phyloP scores from a whole-genome alignment of 2,113 vertebrate species.

The Odontesthes bonariensis region DNA sequence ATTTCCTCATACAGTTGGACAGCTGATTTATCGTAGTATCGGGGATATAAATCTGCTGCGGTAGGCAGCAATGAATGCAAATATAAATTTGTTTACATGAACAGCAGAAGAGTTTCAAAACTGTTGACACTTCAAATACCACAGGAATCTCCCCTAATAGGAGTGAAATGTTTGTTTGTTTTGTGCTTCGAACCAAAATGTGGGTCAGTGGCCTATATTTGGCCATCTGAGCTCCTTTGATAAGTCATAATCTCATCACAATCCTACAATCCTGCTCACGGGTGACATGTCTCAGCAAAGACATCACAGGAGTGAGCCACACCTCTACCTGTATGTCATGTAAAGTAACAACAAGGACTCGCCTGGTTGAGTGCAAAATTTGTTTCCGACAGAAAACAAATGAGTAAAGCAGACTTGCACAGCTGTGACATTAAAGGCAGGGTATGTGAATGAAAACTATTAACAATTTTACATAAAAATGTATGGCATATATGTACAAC shows the following conservation, averaged over 20 bases:
- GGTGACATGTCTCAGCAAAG: slow-evolving; percentile 10
- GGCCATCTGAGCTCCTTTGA: slow-evolving; percentile 45
- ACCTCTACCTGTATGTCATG: slow-evolving; percentile 4
- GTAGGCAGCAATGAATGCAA: not conserved
- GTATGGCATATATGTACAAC: too few species aligned
- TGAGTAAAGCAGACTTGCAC: too few species aligned
- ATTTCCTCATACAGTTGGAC: not conserved
- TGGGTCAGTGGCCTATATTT: slow-evolving; percentile 33
- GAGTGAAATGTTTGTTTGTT: not conserved
- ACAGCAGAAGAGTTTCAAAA: not conserved
- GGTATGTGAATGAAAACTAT: too few species aligned
- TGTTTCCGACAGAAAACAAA: too few species aligned
- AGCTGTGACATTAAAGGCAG: too few species aligned
- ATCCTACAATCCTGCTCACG: slow-evolving; percentile 51
- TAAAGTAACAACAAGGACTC: too few species aligned
- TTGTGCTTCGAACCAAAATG: slow-evolving; percentile 23
- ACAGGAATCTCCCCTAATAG: not conserved
- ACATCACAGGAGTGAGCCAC: not conserved
- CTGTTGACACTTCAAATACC: not conserved
- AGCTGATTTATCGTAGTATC: too few species aligned
- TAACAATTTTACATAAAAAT: too few species aligned
- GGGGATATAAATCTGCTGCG: not conserved
- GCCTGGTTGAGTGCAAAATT: too few species aligned
- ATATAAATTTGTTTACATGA: not conserved
- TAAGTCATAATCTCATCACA: slow-evolving; percentile 58